Percentiles rank a stretch among this genome's conserved stretches.
phyloP scores from a whole-genome alignment of 2,797 vertebrate species.

The Anas acuta region DNA sequence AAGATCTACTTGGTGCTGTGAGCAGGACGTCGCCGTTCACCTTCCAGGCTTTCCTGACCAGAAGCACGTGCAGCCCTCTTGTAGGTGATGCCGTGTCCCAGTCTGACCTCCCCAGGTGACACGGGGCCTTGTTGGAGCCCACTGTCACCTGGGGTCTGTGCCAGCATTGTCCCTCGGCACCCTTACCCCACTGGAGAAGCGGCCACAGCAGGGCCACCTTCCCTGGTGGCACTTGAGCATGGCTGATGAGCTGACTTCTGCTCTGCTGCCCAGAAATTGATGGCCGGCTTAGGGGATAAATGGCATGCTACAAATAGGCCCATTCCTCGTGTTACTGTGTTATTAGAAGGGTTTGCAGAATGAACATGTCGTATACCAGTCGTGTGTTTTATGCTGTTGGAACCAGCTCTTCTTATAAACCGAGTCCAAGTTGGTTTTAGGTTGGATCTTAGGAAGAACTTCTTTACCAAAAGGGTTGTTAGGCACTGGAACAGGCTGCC shows the following conservation, averaged over 20 bases:
- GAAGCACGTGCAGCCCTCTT: neutral
- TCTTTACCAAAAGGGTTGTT: too few relatives aligned
- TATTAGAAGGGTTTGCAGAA: neutral
- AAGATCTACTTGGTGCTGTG: neutral
- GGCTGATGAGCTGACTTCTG: neutral
- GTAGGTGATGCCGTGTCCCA: neutral
- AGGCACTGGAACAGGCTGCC: too few relatives aligned
- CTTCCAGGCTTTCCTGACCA: neutral
- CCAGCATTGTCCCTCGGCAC: too few relatives aligned
- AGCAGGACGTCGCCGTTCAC: neutral
- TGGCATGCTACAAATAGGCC: neutral
- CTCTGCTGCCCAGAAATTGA: neutral
- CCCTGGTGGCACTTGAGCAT: fast-evolving
- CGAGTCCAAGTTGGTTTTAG: neutral
- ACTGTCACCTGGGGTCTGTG: too few relatives aligned
- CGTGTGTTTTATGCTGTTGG: neutral
- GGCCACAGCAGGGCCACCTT: too few relatives aligned
- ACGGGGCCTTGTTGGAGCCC: neutral
- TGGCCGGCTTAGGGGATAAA: neutral
- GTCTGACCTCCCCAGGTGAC: neutral
- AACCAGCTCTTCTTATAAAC: neutral
- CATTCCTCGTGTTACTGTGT: neutral
- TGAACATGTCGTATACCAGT: neutral
- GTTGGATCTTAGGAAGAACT: too few relatives aligned
- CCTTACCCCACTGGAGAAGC: too few relatives aligned